These are phyloP conservation scores for Adineta ricciae DNA, from an alignment of 2,888 invertebrate genomes.

Conservation along the genomic window DNA sequence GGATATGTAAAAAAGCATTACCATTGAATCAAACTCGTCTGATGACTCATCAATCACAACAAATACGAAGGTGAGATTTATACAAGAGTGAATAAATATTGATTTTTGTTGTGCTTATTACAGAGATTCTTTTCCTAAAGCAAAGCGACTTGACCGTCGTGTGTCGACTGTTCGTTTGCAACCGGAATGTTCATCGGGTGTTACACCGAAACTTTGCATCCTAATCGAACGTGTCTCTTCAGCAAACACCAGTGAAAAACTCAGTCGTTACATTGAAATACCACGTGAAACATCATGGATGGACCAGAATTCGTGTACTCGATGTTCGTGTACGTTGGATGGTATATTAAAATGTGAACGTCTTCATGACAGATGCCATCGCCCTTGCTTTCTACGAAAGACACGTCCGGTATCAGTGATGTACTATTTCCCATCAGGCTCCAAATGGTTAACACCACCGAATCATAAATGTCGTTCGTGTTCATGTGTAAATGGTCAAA, in stretches of 20 bases:
- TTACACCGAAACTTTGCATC: neutral
- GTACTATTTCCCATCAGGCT: neutral
- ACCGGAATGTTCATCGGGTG: neutral
- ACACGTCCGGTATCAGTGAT: neutral
- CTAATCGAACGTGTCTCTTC: neutral
- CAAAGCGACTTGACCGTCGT: neutral
- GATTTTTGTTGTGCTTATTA: neutral
- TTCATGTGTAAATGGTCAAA: neutral
- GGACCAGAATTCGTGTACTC: neutral
- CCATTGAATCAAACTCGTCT: neutral
- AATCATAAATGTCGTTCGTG: neutral
- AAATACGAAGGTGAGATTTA: neutral
- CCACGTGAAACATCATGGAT: neutral
- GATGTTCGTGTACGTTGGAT: neutral
- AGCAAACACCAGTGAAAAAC: neutral
- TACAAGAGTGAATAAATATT: too few relatives aligned
- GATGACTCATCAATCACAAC: neutral
- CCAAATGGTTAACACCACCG: conserved; percentile 7
- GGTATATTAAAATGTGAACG: neutral
- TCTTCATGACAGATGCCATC: neutral
- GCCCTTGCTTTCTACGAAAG: neutral
- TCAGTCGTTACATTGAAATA: conserved; percentile 8
- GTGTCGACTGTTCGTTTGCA: neutral
- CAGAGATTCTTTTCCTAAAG: neutral
- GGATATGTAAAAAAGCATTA: neutral